These are phyloP conservation scores for Eptesicus fuscus DNA, from an alignment of 2,113 vertebrate species.

Conservation along the genomic window DNA sequence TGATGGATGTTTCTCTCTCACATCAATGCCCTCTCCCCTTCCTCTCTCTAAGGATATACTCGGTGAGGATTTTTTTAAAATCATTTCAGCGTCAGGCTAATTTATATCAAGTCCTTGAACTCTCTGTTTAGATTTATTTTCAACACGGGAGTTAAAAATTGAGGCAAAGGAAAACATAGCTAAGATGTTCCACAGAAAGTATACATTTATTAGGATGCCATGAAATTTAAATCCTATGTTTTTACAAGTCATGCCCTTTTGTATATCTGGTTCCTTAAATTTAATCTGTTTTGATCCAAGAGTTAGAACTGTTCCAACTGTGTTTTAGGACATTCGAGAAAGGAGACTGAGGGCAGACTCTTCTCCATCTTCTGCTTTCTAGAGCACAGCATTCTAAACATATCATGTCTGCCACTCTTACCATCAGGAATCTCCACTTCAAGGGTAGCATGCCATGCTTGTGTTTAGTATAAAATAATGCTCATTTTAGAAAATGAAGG, in stretches of 20 bases:
- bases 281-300: neutral
- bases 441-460: neutral
- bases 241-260: neutral
- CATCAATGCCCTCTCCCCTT: too few relatives aligned
- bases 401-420: accelerated
- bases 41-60: too few relatives aligned
- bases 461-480: neutral
- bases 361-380: neutral
- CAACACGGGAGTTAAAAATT: slow-evolving; percentile 42
- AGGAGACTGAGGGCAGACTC: neutral
- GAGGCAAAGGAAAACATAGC: neutral
- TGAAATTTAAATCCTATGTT: neutral
- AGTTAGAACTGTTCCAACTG: neutral
- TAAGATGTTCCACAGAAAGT: neutral
- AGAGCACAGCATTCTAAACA: neutral
- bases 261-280: neutral
- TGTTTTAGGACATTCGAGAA: neutral
- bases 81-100: neutral
- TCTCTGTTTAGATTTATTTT: slow-evolving; percentile 9
- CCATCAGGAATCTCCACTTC: accelerated
- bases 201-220: neutral
- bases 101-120: slow-evolving; percentile 10
- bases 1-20: too few relatives aligned
- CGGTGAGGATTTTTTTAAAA: neutral
- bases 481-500: neutral